These are phyloP conservation scores for Cyclophora punctaria DNA, from an alignment of 2,888 invertebrate genomes.

Conservation along the genomic window DNA sequence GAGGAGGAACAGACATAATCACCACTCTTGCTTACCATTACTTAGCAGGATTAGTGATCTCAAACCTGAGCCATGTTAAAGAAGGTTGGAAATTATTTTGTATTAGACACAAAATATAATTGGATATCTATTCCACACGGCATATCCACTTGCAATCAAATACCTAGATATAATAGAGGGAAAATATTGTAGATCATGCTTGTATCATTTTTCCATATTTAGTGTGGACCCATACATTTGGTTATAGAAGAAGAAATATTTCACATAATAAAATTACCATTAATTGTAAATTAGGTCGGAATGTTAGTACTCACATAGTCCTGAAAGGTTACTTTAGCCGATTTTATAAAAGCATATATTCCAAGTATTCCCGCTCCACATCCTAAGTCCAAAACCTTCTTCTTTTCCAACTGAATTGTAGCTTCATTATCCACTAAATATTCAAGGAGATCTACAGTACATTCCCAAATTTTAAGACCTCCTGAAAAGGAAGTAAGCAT, in stretches of 20 bases:
- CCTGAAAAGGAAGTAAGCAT: slow-evolving; percentile 69
- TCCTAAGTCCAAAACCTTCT: slow-evolving; percentile 88
- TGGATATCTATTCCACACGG: background rate
- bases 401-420: slow-evolving; percentile 52
- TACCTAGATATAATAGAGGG: no score
- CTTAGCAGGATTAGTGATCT: no score
- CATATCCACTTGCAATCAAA: background rate
- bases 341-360: slow-evolving; percentile 81
- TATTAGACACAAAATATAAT: slow-evolving; percentile 3
- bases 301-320: slow-evolving; percentile 86
- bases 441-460: slow-evolving; percentile 85
- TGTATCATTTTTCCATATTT: no score
- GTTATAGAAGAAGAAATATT: no score
- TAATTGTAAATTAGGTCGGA: no score
- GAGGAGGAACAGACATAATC: no score
- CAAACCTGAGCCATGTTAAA: no score
- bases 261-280: no score
- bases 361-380: slow-evolving; percentile 95
- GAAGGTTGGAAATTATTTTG: no score
- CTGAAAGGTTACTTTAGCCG: slow-evolving; percentile 87
- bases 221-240: no score
- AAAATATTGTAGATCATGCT: no score
- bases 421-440: slow-evolving; percentile 70
- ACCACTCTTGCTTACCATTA: no score
- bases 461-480: slow-evolving; percentile 97